Conservation (phyloP, 2,797 vertebrate genomes). For the Balearica regulorum region DNA sequence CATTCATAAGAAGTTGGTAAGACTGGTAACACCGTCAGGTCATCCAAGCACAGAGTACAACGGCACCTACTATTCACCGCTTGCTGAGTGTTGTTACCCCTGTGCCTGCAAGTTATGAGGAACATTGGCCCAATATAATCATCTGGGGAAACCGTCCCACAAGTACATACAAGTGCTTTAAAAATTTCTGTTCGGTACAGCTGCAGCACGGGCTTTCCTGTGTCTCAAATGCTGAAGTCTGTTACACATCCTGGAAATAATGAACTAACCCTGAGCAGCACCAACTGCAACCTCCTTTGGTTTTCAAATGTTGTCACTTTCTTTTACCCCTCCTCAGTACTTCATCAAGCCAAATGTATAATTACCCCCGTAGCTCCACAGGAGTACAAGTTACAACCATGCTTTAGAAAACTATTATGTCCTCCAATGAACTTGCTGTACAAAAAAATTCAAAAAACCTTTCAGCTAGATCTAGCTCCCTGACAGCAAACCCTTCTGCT, state of each 20-base stretch:
- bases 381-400: background rate
- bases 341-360: background rate
- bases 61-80: background rate
- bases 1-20: background rate
- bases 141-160: background rate
- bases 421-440: background rate
- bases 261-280: background rate
- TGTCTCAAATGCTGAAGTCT: background rate
- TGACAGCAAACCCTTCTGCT: background rate
- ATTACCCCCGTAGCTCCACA: background rate
- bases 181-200: background rate
- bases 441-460: background rate
- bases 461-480: background rate
- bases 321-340: background rate
- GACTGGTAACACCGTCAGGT: accelerated
- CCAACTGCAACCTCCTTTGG: background rate
- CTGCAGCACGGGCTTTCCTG: background rate
- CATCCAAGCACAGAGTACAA: accelerated
- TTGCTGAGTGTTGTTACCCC: background rate
- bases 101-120: background rate
- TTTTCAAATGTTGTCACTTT: background rate
- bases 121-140: background rate
- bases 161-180: background rate
- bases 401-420: background rate
- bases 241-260: background rate